Evolutionary conservation across 2,113 vertebrate genomes (phyloP), one percentile per base, ranked within the genome.

Genomic region (Limnothrissa miodon): DNA sequence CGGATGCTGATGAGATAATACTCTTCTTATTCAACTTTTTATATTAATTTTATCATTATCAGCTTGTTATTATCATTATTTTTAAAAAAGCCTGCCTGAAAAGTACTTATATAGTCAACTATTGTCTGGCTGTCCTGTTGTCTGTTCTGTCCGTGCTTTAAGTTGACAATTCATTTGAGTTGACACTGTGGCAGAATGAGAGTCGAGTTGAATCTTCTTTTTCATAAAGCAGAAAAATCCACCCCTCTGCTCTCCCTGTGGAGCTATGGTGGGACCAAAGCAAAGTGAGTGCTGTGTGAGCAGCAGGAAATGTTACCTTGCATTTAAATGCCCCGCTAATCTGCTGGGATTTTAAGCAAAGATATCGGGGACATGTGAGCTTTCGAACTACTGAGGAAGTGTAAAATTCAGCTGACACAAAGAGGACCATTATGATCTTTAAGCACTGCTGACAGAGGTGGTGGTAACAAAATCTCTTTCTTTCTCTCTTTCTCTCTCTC

Each of bases 291-390:
- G 87, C 84, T 89, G 85, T 84, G 87, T 87, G 83, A 82, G 89
- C 86, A 87, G 88, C 90, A 84, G 80, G 88, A 90, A 88, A 88
- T 89, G 85, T 87, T 90, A 82, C 84, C 83, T 89, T 89, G 86
- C 87, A 89, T 88, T 87, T 89, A 83, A 89, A 89, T 85, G 88
- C 83, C 87, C 59, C 6, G 80, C 29, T 88, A 86, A 89, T 85
- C 48, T 0, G 86, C 86, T 86, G 86, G 81, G 84, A 85, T 70
- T 84, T 87, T 86, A 86, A 44, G 79, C 85, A 85, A 87, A 83
- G 81, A 82, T 85, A 85, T 89, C 84, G 85, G 85, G 88, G 89
- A 90, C 87, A 91, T 48, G 87, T 86, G 83, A 74, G 42, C 48
- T 87, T 84, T 86, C 86, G 84, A 89, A 87, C 81, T 83, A 87